Conservation (phyloP, 2,113 vertebrate species). For the Numida meleagris region DNA sequence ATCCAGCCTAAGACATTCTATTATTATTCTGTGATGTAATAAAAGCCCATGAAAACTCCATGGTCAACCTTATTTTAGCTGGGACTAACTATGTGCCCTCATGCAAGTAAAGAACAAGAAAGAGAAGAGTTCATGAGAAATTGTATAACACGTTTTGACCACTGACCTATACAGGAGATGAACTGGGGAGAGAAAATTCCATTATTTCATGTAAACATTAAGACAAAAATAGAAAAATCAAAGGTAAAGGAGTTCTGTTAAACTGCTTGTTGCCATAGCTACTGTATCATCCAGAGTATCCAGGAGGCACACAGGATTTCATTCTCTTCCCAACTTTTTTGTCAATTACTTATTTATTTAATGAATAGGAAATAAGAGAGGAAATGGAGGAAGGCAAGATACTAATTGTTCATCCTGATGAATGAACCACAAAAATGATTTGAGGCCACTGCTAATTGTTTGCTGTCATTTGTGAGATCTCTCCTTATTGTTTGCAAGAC, state of each 20-base stretch:
- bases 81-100: background rate
- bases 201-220: constrained; percentile 13
- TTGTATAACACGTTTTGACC: background rate
- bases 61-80: background rate
- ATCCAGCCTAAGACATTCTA: no score
- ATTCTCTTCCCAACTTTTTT: constrained; percentile 31
- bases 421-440: background rate
- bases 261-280: constrained; percentile 61
- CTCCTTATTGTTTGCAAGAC: background rate
- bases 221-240: constrained; percentile 44
- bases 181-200: background rate
- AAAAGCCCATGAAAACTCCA: background rate
- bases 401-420: background rate
- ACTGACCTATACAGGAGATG: background rate
- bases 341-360: background rate
- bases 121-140: background rate
- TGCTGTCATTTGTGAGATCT: background rate
- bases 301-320: background rate
- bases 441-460: background rate
- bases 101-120: background rate
- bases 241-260: constrained; percentile 55
- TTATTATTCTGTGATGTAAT: background rate
- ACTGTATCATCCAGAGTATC: background rate
- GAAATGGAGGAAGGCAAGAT: background rate
- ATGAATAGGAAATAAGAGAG: background rate